Evolutionary conservation across 2,888 invertebrate genomes (phyloP), one percentile per base, ranked within the genome.

Genomic region (Epinotia ramella): DNA sequence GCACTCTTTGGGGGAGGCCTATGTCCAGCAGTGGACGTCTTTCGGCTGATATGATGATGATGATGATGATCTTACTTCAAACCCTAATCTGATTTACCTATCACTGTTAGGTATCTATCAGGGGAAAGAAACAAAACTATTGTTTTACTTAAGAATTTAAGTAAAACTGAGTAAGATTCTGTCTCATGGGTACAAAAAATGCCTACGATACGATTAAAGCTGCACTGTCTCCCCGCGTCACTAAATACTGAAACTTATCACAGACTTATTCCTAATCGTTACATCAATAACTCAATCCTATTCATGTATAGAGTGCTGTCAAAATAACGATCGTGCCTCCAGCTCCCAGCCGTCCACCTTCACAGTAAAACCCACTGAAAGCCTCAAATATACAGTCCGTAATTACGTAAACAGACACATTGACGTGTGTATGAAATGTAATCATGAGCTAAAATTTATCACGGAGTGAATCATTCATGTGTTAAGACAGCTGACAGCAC

Each of bases 361-460:
- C 87, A 82, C 84, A 87, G 86, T 89, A 88, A 88, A 89, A 88
- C 84, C 78, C 83, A 86, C 86, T 87, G 87, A 91, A 90, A 90
- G 88, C 86, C 89, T 88, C 88, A 86, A 87, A 89, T 87, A 87
- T 87, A 88, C 87, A 89, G 86, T 83, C 85, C 84, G 89, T 92
- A 92, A 93, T 93, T 92, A 93, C 91, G 90, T 90, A 92, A 92
- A 92, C 92, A 91, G 92, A 93, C 93, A 90, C 88, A 92, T 92
- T 92, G 94, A 93, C 92, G 88, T 88, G 88, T 85, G 91, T 90
- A 91, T 93, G 93, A 93, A 93, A 94, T 93, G 93, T 94, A 94
- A 94, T 94, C 94, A 94, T 93, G 93, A 94, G 93, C 93, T 93
- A 89, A 90, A 93, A 94, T 94, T 94, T 94, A 94, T 94, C 93